A percentile compares a stretch with the other conserved stretches of the same genome.
phyloP scores from a whole-genome alignment of 92 coral and sea anemone species.

The Paramuricea clavata region DNA sequence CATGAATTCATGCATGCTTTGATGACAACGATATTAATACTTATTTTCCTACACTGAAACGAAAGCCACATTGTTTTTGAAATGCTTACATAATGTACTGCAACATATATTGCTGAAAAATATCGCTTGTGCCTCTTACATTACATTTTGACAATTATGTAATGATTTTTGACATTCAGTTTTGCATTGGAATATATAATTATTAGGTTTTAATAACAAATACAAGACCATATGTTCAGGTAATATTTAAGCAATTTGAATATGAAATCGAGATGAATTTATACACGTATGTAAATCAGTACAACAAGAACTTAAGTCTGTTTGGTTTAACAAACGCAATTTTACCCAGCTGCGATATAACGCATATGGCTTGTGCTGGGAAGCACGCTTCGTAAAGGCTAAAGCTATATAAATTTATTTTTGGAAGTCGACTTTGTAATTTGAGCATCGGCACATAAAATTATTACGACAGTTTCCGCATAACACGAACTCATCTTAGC shows the following conservation, averaged over 20 bases:
- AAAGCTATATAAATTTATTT: not conserved
- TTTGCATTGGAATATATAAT: too few relatives aligned
- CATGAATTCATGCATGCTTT: not conserved
- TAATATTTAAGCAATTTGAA: not conserved
- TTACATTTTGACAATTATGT: too few relatives aligned
- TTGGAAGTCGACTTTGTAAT: not conserved
- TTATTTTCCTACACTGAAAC: too few relatives aligned
- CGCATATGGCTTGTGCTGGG: not conserved
- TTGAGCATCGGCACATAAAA: not conserved
- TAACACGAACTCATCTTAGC: not conserved
- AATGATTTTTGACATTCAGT: too few relatives aligned
- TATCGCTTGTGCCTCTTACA: too few relatives aligned
- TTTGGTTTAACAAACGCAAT: not conserved
- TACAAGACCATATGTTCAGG: not conserved
- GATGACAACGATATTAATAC: too few relatives aligned
- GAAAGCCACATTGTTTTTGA: too few relatives aligned
- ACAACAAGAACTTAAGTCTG: not conserved
- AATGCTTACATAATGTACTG: too few relatives aligned
- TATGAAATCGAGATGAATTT: not conserved
- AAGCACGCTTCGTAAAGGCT: not conserved
- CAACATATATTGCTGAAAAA: too few relatives aligned
- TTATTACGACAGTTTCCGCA: not conserved
- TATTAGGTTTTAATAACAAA: too few relatives aligned
- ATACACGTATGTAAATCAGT: not conserved
- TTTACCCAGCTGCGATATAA: not conserved